These are phyloP conservation scores for Eumeta japonica DNA, from an alignment of 1,140 invertebrate species.

Conservation along the genomic window DNA sequence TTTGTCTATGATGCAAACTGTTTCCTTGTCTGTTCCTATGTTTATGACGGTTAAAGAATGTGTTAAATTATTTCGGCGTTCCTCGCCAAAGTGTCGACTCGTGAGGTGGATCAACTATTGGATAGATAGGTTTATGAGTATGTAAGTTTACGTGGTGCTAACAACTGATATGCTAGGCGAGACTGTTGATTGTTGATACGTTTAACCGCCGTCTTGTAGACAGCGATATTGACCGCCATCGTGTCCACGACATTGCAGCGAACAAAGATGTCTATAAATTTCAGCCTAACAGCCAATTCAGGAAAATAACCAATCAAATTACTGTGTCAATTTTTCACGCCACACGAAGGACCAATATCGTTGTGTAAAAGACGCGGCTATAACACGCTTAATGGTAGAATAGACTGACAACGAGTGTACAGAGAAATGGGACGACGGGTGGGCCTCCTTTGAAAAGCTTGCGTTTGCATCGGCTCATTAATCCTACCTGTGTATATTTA, in stretches of 20 bases:
- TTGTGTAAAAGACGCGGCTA: too few species aligned
- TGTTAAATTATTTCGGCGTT: not conserved
- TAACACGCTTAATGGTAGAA: conserved; percentile 34
- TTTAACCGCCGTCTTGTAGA: not conserved
- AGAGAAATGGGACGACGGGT: not conserved
- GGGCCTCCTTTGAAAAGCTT: conserved; percentile 3
- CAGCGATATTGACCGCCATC: not conserved
- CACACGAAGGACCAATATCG: too few species aligned
- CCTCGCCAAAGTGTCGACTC: not conserved
- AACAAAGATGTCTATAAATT: too few species aligned
- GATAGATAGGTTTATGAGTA: conserved; percentile 2
- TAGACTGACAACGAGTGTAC: conserved; percentile 21
- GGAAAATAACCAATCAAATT: too few species aligned
- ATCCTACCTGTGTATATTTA: conserved; percentile 21
- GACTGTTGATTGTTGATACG: not conserved
- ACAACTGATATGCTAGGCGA: conserved; percentile 25
- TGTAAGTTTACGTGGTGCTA: conserved; percentile 38
- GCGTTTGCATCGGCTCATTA: not conserved
- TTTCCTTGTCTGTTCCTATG: too few species aligned
- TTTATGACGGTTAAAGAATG: too few species aligned
- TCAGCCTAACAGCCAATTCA: too few species aligned
- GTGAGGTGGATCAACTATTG: not conserved
- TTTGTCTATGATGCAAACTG: too few species aligned
- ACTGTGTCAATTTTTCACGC: too few species aligned
- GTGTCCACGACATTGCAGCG: too few species aligned